Base-by-base conservation (phyloP, 2,113 vertebrate species). In the Mastomys natalensis region DNA sequence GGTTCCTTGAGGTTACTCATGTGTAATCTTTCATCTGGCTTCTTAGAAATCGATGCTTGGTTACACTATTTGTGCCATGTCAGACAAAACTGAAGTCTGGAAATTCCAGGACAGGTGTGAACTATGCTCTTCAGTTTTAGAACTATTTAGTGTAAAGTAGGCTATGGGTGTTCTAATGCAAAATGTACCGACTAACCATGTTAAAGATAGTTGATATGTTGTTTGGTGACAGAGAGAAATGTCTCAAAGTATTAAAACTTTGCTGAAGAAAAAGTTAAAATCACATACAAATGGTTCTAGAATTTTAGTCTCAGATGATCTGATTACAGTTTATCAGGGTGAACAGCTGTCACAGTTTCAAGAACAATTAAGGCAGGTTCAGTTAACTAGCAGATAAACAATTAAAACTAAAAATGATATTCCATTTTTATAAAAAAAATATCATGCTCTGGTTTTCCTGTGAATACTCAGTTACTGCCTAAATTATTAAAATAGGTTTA, bases 141-240 rank as follows among this genome's bases (percentile, higher is more conserved):
- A 15, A 7, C 11, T 3, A 11, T 80, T 64, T 64, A 55, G 48
- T 58, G 78, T 68, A 68, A 34, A n/a, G 93, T 91, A 89, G 88
- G 96, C 60, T 95, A 10, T 2, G 58, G 93, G 95, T 97, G 90
- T 92, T 97, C 94, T 95, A 73, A 82, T 95, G 93, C 93, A 96
- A 97, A 40, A 97, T 96, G 98, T 91, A 97, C 96, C 95, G 93
- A 95, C 97, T 45, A 93, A 98, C 97, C 98, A 98, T 91, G 90
- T 98, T 97, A 96, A 91, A 98, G 29, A 77, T 87, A 13, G 94
- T 94, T 96, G 95, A 5, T 97, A 97, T 98, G 97, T 97, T 98
- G 92, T 98, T 97, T 97, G 9, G 12, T 29, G n/a, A 17, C 7
- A 1, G 37, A 19, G 55, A 85, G 55, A 73, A 64, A 95, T 78